Evolutionary conservation across 2,888 invertebrate species (phyloP), one percentile per base, ranked within the genome.

Genomic region (Macrostomum cliftonense): DNA sequence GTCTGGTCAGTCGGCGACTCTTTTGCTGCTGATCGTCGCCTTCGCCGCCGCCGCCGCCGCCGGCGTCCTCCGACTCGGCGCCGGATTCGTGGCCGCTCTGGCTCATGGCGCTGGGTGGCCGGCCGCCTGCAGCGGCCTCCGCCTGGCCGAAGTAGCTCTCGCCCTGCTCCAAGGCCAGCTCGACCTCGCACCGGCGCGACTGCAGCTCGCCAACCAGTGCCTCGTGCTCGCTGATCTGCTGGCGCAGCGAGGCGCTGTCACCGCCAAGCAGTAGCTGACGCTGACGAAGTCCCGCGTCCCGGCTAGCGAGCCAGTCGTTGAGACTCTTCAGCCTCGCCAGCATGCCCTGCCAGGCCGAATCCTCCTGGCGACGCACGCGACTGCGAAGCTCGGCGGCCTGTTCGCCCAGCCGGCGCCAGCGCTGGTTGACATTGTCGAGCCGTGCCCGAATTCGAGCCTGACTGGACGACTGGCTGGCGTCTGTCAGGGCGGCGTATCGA

Each of bases 101-200:
- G 9, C 28, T 28, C 28, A 28, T 28, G 5, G 28, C 28, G 9
- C 28, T 28, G 28, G 28, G 5, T 28, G 28, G 28, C 28, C 28
- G 28, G 5, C 9, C 5, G 5, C 28, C 28, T 7, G 5, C 28
- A 7, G 28, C 28, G 28, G 9, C 4, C 5, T 14, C 14, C 9
- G 5, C 7, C 14, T 43, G 21, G 7, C 19, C 14, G 14, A 46
- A 14, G 20, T 46, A 46, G 4, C 39, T 14, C 19, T 46, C 40
- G 12, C 46, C 46, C 14, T 40, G 38, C 36, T 64, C 61, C 60
- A 91, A 77, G 74, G 87, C 89, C 70, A 82, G 84, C 70, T 91
- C 91, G 46, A 93, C 84, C 57, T 89, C 79, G 12, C 88, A 86
- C 59, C 88, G 77, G 72, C 91, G 91, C 71, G 88, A 87, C 72